These are phyloP conservation scores for Blastobasis adustella DNA, from an alignment of 2,888 invertebrate species.

Conservation along the genomic window DNA sequence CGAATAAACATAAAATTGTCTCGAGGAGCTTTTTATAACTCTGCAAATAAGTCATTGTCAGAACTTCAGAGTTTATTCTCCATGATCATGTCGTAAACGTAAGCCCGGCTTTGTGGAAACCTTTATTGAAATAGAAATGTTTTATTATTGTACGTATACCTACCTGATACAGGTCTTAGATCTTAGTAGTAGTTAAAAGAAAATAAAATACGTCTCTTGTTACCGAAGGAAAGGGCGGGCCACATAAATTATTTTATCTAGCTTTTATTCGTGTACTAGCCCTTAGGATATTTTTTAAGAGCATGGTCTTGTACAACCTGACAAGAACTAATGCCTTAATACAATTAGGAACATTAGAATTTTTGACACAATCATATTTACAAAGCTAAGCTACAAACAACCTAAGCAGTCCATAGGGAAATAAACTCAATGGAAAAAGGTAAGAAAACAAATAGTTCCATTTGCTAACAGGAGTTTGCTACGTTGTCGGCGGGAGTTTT, in stretches of 20 bases:
- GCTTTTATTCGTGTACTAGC: too few relatives aligned
- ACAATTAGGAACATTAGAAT: too few relatives aligned
- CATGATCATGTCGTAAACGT: conserved; percentile 44
- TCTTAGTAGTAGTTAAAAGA: too few relatives aligned
- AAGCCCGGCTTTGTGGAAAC: conserved; percentile 29
- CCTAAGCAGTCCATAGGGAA: too few relatives aligned
- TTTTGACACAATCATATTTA: too few relatives aligned
- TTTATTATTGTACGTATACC: conserved; percentile 17
- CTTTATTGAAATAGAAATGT: conserved; percentile 37
- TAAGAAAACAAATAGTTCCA: conserved; percentile 32
- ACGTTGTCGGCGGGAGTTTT: conserved; percentile 33
- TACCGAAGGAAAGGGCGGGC: too few relatives aligned
- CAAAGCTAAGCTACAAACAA: too few relatives aligned
- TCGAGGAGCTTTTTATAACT: conserved; percentile 47
- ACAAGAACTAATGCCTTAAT: too few relatives aligned
- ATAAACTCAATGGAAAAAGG: conserved; percentile 9
- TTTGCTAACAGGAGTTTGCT: conserved; percentile 37
- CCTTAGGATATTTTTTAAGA: too few relatives aligned
- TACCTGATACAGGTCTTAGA: neutral
- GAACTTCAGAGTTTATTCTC: conserved; percentile 37
- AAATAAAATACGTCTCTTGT: too few relatives aligned
- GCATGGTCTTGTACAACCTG: too few relatives aligned
- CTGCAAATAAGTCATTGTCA: conserved; percentile 54
- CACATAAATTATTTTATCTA: too few relatives aligned
- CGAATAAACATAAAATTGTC: conserved; percentile 49